phyloP scores from a whole-genome alignment of 2,888 invertebrate species.

The Harpalus rufipes region DNA sequence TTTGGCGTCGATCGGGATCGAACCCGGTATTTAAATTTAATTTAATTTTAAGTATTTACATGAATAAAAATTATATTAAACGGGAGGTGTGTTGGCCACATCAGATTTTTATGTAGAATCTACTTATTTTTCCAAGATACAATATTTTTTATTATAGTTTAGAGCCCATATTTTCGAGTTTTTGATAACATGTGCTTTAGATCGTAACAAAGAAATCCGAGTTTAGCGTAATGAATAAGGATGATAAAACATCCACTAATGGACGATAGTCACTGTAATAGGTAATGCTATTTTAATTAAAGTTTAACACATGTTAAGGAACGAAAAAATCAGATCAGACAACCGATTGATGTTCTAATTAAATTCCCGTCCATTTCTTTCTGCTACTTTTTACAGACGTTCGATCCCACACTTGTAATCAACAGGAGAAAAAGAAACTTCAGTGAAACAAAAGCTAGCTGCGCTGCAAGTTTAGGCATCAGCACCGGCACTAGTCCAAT shows the following conservation, averaged over 20 bases:
- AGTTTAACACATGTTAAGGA: constrained; percentile 44
- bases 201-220: not conserved
- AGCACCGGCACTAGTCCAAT: not conserved
- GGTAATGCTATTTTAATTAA: constrained; percentile 50
- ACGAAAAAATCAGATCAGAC: constrained; percentile 35
- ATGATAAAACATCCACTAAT: constrained; percentile 35
- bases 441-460: constrained; percentile 29
- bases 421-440: constrained; percentile 27
- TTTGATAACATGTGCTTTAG: not conserved
- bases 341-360: constrained; percentile 45
- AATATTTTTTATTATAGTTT: not conserved
- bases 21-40: no score
- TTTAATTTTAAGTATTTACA: no score
- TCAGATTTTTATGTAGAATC: no score
- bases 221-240: not conserved
- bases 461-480: not conserved
- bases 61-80: no score
- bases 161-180: not conserved
- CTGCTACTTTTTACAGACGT: constrained; percentile 31
- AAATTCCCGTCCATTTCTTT: constrained; percentile 49
- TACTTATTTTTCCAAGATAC: no score
- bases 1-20: no score
- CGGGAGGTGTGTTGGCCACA: no score
- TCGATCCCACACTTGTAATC: constrained; percentile 44
- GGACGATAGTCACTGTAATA: constrained; percentile 30